Base-by-base conservation (phyloP, 2,113 vertebrate genomes). In the Plectropomus leopardus region DNA sequence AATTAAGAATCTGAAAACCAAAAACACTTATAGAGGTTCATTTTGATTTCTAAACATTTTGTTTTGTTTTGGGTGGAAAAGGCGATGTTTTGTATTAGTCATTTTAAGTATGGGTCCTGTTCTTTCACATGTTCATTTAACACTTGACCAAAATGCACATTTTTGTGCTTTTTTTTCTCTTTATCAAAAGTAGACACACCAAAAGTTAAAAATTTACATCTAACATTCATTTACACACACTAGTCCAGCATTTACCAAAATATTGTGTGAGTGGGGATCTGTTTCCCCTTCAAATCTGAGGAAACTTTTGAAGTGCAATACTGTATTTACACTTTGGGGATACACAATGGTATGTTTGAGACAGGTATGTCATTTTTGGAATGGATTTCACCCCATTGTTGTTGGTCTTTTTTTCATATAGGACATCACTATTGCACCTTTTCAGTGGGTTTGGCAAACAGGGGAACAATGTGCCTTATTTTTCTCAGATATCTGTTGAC, bases 391-490 rank as follows among this genome's bases (percentile, higher is more conserved):
- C 28, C n/a, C 1, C 10, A 50, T 16, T 68, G 28, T 72, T 67
- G 68, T 42, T 24, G 15, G 60, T 45, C 10, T 21, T 55, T 77
- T 5, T 40, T 40, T 10, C n/a, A 14, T 24, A 30, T 0, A 1
- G 19, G 26, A 68, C 4, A 30, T 71, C n/a, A 15, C 57, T 75
- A 7, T 44, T 82, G 74, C 65, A 86, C 69, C 30, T 80, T 58
- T 42, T 68, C 21, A 42, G 11, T 51, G 50, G 30, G 28, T 16
- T 34, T 54, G 28, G 59, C 42, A 40, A 15, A 36, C 23, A 63
- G 40, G 68, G 23, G 44, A 89, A n/a, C 65, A 63, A 71, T 64
- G 93, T 94, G 94, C 93, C 94, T 95, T 94, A 89, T 65, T 77
- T 82, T 73, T 80, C 78, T 83, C 72, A 78, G 72, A 78, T 69